A percentile compares a stretch with the other conserved stretches of the same genome.
These are phyloP conservation scores for Actinia equina DNA, from an alignment of 64 coral and sea anemone genomes.

Conservation along the genomic window DNA sequence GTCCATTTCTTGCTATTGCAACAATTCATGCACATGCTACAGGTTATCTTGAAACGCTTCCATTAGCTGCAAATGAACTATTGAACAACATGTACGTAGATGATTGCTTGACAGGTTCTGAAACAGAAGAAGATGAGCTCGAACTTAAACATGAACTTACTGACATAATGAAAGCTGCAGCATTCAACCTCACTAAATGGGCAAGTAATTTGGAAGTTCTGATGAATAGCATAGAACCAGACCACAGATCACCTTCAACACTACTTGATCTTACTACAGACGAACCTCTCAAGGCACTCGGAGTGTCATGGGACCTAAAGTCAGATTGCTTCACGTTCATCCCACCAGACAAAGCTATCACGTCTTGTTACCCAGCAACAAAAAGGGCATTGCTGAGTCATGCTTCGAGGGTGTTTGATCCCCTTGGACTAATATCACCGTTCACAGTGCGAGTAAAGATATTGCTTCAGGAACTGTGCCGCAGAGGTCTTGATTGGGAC, in stretches of 20 bases:
- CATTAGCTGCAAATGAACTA: conserved; percentile 13
- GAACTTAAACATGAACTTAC: not conserved
- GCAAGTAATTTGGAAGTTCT: not conserved
- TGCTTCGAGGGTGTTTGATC: conserved; percentile 34
- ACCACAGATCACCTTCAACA: not conserved
- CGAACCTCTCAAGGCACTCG: conserved; percentile 7
- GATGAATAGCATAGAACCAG: conserved; percentile 1
- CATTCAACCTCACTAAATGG: conserved; percentile 25
- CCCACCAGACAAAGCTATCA: too few species aligned
- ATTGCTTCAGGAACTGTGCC: conserved; percentile 30
- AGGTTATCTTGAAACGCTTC: not conserved
- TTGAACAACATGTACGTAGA: conserved; percentile 29
- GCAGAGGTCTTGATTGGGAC: conserved; percentile 32
- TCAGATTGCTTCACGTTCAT: conserved; percentile 11
- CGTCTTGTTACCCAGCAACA: not conserved
- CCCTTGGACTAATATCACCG: conserved; percentile 29
- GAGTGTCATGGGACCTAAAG: not conserved
- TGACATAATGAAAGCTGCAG: not conserved
- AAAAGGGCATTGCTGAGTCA: conserved; percentile 13
- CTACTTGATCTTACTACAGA: not conserved
- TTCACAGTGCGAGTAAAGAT: conserved; percentile 38
- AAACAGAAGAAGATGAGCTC: not conserved
- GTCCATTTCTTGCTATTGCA: conserved; percentile 34
- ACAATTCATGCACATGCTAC: conserved; percentile 26
- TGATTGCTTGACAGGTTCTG: conserved; percentile 19